These are phyloP conservation scores for Fundulus diaphanus DNA, from an alignment of 2,797 vertebrate genomes.

Conservation along the genomic window DNA sequence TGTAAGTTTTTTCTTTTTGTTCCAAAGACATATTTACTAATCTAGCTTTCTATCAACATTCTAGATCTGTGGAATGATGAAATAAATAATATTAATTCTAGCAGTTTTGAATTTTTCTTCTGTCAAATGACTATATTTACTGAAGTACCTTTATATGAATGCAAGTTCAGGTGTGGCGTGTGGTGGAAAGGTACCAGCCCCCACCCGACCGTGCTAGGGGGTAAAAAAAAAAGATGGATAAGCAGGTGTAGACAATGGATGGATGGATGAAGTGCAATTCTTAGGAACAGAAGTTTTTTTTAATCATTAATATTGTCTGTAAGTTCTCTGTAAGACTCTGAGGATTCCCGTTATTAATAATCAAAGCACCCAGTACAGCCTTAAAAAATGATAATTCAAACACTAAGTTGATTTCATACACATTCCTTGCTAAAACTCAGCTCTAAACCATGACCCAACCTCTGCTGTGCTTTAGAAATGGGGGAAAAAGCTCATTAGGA, in stretches of 20 bases:
- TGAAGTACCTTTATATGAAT: not conserved
- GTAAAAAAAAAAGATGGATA: no score
- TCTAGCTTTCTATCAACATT: not conserved
- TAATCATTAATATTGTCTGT: not conserved
- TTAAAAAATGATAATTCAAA: not conserved
- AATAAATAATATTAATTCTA: no score
- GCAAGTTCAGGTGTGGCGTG: no score
- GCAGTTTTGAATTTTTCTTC: not conserved
- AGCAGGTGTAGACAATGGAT: no score
- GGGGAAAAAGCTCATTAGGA: not conserved
- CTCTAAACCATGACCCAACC: not conserved
- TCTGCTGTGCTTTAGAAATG: not conserved
- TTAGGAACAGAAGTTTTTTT: not conserved
- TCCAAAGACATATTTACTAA: not conserved
- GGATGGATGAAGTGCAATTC: not conserved
- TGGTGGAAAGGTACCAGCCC: no score
- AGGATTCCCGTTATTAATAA: not conserved
- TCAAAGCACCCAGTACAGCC: no score
- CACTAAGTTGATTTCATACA: not conserved
- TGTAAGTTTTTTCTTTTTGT: not conserved
- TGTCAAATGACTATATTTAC: not conserved
- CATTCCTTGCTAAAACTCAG: not conserved
- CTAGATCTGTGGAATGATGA: not conserved
- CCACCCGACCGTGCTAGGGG: no score
- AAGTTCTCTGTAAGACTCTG: not conserved